Percentiles rank a stretch among this genome's conserved stretches.
phyloP scores from a whole-genome alignment of 2,888 invertebrate genomes.

The Capitulum mitella region DNA sequence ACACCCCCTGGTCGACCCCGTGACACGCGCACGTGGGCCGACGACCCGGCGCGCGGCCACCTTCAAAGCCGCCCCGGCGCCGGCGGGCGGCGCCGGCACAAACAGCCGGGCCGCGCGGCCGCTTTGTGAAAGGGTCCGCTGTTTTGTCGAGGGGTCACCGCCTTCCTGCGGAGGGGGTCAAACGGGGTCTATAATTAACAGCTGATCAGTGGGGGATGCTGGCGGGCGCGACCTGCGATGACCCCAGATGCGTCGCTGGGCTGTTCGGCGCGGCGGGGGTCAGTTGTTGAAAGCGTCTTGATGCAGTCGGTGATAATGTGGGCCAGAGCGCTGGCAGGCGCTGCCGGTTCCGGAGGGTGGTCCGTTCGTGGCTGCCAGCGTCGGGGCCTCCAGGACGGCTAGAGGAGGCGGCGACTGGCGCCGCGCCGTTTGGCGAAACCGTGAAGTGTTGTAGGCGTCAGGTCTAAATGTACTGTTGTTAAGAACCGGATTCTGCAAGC shows the following conservation, averaged over 20 bases:
- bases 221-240: conserved; percentile 15
- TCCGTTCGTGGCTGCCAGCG: too few species aligned
- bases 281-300: conserved; percentile 13
- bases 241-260: conserved; percentile 1
- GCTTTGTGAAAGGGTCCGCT: neutral
- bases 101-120: neutral
- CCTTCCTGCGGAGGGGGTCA: conserved; percentile 20
- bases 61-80: neutral
- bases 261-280: neutral
- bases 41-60: neutral
- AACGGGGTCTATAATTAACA: conserved; percentile 21
- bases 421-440: too few species aligned
- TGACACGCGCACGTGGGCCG: conserved; percentile 16
- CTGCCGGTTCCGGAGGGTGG: too few species aligned
- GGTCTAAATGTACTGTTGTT: too few species aligned
- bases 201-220: conserved; percentile 24
- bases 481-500: too few species aligned
- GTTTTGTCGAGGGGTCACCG: conserved; percentile 8
- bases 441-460: too few species aligned
- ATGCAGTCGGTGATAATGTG: neutral
- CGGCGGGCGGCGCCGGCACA: conserved; percentile 15
- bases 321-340: neutral
- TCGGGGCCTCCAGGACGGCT: too few species aligned
- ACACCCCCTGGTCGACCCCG: neutral
- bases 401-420: too few species aligned